Evolutionary conservation across 2,113 vertebrate species (phyloP), one percentile per base, ranked within the genome.

Genomic region (Mystacornis crossleyi): DNA sequence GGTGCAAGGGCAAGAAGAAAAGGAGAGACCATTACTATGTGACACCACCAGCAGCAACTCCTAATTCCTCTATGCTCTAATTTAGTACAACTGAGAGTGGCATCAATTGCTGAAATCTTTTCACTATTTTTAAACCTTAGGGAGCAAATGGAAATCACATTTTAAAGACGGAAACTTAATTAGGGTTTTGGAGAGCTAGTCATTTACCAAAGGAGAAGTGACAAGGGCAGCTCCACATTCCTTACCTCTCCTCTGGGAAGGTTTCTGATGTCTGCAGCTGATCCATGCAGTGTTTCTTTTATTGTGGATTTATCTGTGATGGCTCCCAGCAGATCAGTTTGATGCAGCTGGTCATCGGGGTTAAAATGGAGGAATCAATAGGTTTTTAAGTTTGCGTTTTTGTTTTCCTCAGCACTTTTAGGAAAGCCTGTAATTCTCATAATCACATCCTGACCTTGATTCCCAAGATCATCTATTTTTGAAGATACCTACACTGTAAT

Each of bases 141-240:
- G 62, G 84, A 96, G 50, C 36, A 82, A 93, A 94, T 72, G 65
- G 89, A 87, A 96, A 91, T 87, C 66, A 42, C 78, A 73, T 89
- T 95, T 89, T 90, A 69, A 95, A 89, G 90, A 61, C 4, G 28
- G 89, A 90, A 96, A 88, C 34, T 93, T 91, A 96, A 93, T 96
- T 61, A 94, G 55, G 67, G 54, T 42, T 91, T 89, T 65, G 65
- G 66, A 89, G 81, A 93, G 57, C 71, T 66, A 72, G 78, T 66
- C 26, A 85, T 95, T 90, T 88, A 73, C 84, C 40, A 90, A 62
- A 93, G 45, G 54, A 93, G 82, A 91, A 78, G 85, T 0, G 2
- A 65, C 87, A 73, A 91, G 81, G 78, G 84, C 85, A 91, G 67
- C 47, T 65, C 74, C 34, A 48, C 74, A 78, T 95, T 90, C 87